Evolutionary conservation across 2,888 invertebrate genomes (phyloP).

Genomic region (Rhabditoides inermis): DNA sequence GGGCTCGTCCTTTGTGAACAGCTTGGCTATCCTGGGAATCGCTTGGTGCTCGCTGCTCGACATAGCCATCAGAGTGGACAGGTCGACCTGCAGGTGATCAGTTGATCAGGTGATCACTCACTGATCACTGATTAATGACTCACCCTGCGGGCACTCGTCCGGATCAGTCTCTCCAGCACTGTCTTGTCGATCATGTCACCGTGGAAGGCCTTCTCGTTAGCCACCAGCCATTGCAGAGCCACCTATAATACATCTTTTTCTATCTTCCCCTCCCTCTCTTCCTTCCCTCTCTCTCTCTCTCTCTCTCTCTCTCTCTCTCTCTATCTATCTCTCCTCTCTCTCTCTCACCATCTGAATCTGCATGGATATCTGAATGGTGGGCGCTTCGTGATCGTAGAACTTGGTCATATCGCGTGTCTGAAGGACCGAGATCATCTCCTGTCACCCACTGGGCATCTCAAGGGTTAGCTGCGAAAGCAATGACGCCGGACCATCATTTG

Average conservation of each 20-base stretch:
- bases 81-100: constrained; percentile 25
- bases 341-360: too few relatives aligned
- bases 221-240: constrained; percentile 36
- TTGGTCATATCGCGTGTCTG: constrained; percentile 19
- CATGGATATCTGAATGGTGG: constrained; percentile 27
- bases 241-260: too few relatives aligned
- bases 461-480: too few relatives aligned
- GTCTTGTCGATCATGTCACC: constrained; percentile 28
- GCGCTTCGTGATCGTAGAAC: constrained; percentile 33
- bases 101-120: not conserved
- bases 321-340: too few relatives aligned
- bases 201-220: constrained; percentile 30
- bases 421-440: not conserved
- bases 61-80: constrained; percentile 39
- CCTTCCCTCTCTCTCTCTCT: too few relatives aligned
- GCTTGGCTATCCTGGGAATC: constrained; percentile 39
- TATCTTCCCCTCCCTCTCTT: too few relatives aligned
- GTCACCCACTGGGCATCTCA: not conserved
- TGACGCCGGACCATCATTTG: too few relatives aligned
- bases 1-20: constrained; percentile 58
- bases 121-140: not conserved
- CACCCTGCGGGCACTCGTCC: constrained; percentile 25
- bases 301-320: too few relatives aligned
- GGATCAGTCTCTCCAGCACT: constrained; percentile 31
- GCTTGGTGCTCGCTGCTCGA: constrained; percentile 26